Percentiles rank a stretch among this genome's conserved stretches.
Evolutionary conservation across 2,888 invertebrate species (phyloP).

Genomic region (Diarsia dahlii): DNA sequence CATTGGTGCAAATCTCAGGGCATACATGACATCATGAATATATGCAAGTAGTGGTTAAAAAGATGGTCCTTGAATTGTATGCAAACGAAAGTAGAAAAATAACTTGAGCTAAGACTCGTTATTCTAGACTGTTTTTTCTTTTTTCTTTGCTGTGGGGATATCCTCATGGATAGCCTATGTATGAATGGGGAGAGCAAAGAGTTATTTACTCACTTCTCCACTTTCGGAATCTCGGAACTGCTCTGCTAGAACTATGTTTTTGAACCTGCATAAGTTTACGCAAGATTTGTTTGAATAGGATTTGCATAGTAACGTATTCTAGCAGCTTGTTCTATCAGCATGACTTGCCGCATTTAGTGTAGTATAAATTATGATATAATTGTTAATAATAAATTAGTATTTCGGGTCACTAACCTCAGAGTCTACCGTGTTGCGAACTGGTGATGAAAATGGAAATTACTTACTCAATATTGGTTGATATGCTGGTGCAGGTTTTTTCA

Average conservation of each 20-base stretch:
- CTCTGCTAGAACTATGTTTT: neutral
- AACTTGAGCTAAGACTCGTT: neutral
- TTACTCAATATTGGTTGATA: neutral
- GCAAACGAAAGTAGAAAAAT: neutral
- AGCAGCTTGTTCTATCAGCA: neutral
- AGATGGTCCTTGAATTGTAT: neutral
- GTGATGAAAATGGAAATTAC: neutral
- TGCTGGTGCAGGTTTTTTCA: no score
- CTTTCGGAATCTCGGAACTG: neutral
- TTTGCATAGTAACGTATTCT: conserved; percentile 1
- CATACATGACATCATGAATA: neutral
- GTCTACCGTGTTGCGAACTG: conserved; percentile 6
- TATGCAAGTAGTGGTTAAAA: neutral
- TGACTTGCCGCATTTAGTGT: conserved; percentile 20
- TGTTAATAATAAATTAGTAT: conserved; percentile 12
- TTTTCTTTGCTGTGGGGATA: neutral
- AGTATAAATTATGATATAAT: conserved; percentile 17
- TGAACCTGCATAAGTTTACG: neutral
- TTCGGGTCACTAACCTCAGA: conserved; percentile 3
- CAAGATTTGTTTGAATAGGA: neutral
- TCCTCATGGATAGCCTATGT: neutral
- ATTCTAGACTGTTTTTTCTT: neutral
- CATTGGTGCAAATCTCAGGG: conserved; percentile 10
- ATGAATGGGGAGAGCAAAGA: neutral
- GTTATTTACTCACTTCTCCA: neutral